A percentile compares a stretch with the other conserved stretches of the same genome.
phyloP scores from a whole-genome alignment of 2,113 vertebrate genomes.

The Eublepharis macularius region DNA sequence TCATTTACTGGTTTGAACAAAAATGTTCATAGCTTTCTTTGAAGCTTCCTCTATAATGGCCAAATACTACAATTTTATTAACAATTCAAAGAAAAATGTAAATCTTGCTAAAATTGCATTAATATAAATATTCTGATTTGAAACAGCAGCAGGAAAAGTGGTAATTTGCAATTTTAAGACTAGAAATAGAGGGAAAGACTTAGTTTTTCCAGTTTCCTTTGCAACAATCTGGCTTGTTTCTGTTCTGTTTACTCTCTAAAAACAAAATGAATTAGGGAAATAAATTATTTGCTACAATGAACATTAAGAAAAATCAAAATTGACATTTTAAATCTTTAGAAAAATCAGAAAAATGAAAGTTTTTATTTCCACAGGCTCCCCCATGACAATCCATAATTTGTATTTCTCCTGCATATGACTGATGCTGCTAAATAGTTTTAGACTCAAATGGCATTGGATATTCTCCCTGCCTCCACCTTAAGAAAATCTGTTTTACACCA shows the following conservation, averaged over 20 bases:
- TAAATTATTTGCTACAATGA: background rate
- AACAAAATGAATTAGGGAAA: background rate
- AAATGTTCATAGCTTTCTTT: fast-evolving
- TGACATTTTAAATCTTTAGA: background rate
- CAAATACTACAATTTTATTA: background rate
- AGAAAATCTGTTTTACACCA: background rate
- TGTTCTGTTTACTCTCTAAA: background rate
- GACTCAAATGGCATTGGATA: background rate
- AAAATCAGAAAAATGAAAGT: background rate
- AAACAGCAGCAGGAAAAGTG: background rate
- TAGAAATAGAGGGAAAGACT: background rate
- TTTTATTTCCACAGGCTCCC: background rate
- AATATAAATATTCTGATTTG: background rate
- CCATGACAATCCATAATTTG: background rate
- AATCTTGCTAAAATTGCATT: background rate
- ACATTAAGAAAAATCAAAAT: background rate
- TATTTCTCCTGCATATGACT: background rate
- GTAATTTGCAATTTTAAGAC: background rate
- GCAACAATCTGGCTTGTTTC: too few species aligned
- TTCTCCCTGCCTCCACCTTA: too few species aligned
- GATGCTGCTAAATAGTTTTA: background rate
- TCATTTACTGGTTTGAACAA: fast-evolving
- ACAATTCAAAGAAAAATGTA: background rate
- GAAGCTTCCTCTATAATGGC: fast-evolving
- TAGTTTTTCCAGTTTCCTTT: background rate